Percentiles rank a stretch among this genome's conserved stretches.
Conservation (phyloP, 2,113 vertebrate genomes). For the Eubucco bourcierii region DNA sequence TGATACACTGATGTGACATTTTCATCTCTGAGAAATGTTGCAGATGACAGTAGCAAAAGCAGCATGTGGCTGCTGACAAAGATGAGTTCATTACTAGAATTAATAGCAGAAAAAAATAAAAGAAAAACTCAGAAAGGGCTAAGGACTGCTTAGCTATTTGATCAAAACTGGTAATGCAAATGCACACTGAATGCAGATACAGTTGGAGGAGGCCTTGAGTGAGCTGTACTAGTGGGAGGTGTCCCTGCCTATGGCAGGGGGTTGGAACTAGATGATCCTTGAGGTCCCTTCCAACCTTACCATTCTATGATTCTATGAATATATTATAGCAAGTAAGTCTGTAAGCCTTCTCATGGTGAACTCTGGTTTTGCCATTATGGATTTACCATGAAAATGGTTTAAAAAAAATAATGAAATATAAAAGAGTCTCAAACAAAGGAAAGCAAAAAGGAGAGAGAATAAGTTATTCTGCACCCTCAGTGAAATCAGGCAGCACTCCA, state of each 20-base stretch:
- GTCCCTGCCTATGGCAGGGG: too few relatives aligned
- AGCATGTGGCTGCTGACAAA: neutral
- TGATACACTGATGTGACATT: neutral
- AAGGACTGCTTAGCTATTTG: neutral
- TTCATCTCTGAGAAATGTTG: neutral
- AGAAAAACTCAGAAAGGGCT: neutral
- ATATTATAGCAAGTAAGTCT: conserved; percentile 28
- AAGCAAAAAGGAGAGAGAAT: neutral
- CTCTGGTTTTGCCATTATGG: conserved; percentile 27
- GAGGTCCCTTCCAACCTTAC: too few relatives aligned
- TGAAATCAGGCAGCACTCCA: conserved; percentile 3
- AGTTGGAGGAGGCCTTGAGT: too few relatives aligned
- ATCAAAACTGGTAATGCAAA: neutral
- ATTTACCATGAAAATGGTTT: conserved; percentile 54
- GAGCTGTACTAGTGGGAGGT: too few relatives aligned
- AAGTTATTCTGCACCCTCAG: neutral
- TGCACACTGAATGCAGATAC: neutral
- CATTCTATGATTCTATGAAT: too few relatives aligned
- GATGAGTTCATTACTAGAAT: neutral
- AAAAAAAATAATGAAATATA: conserved; percentile 53
- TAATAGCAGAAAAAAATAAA: neutral
- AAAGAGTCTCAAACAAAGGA: neutral
- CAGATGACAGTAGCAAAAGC: neutral
- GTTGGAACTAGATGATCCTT: too few relatives aligned
- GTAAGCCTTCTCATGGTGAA: conserved; percentile 51